Evolutionary conservation across 2,113 vertebrate species (phyloP), one percentile per base, ranked within the genome.

Genomic region (Oriolus oriolus): DNA sequence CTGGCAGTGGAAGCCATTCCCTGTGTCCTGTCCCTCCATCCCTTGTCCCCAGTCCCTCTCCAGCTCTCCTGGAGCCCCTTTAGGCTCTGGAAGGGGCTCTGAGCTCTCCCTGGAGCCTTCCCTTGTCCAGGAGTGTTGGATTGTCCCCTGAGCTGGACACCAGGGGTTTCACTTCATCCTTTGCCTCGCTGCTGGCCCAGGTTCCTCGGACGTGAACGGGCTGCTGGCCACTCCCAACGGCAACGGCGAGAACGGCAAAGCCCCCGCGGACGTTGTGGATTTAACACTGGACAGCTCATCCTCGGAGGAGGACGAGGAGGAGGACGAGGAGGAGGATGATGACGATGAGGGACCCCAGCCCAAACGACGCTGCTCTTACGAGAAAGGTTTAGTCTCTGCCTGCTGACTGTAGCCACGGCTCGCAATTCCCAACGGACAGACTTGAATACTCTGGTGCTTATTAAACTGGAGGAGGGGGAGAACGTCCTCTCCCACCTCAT

Each of bases 261-360:
- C 98, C 4, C 89, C 98, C 0, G 98, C 99, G 0, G 99, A 98
- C 0, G 99, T 99, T 37, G 99, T 99, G 95, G 99, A 99, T 97
- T 98, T 99, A 96, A 99, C 99, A 96, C 98, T 99, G 98, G 99
- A 99, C 98, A 99, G 99, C 97, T 99, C 99, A 2, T 99, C 99
- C 1, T 99, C 99, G 6, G 98, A 97, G 8, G 98, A 99, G 20
- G 99, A 98, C 6, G 99, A 99, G n/a, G 99, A 99, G 4, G 99
- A 99, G 17, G 99, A 98, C 0, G 98, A 99, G 80, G 99, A 99
- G 0, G 99, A 99, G 23, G 99, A 99, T 2, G 99, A 99, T 16
- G 98, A 99, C 1, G 98, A 98, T 4, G 98, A 99, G 66, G 99
- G 98, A 86, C 98, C 99, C 47, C 97, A 98, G 83, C 98, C 98